These are phyloP conservation scores for Unio pictorum DNA, from an alignment of 2,888 invertebrate species.

Conservation along the genomic window DNA sequence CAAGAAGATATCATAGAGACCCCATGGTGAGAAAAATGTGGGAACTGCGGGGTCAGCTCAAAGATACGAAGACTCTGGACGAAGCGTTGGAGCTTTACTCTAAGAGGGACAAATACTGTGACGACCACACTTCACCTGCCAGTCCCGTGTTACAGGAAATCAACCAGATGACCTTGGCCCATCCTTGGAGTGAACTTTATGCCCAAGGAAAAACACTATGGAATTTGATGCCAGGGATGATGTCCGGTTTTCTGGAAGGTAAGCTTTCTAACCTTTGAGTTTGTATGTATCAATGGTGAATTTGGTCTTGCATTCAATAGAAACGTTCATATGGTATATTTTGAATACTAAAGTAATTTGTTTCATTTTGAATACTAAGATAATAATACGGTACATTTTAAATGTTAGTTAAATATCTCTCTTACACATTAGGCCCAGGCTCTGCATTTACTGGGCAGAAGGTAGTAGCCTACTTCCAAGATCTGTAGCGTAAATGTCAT, in stretches of 20 bases:
- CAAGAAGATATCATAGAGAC: background rate
- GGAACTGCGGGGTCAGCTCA: background rate
- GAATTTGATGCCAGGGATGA: constrained; percentile 1
- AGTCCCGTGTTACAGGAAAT: background rate
- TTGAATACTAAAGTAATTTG: too few species aligned
- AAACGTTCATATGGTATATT: too few species aligned
- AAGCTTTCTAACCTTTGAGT: background rate
- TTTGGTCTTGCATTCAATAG: too few species aligned
- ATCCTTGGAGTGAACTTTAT: background rate
- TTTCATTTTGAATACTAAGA: too few species aligned
- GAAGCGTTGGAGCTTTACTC: background rate
- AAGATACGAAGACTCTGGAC: background rate
- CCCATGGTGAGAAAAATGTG: background rate
- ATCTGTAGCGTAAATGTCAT: too few species aligned
- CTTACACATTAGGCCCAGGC: too few species aligned
- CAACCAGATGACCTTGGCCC: background rate
- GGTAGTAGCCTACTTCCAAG: too few species aligned
- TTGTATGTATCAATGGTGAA: too few species aligned
- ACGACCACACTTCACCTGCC: background rate
- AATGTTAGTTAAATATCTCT: too few species aligned
- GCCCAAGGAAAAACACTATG: background rate
- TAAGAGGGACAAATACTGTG: constrained; percentile 1
- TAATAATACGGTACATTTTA: too few species aligned
- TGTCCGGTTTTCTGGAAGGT: constrained; percentile 1
- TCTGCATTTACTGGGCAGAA: too few species aligned